Evolutionary conservation across 2,113 vertebrate genomes (phyloP).

Genomic region (Dromiciops gliroides): DNA sequence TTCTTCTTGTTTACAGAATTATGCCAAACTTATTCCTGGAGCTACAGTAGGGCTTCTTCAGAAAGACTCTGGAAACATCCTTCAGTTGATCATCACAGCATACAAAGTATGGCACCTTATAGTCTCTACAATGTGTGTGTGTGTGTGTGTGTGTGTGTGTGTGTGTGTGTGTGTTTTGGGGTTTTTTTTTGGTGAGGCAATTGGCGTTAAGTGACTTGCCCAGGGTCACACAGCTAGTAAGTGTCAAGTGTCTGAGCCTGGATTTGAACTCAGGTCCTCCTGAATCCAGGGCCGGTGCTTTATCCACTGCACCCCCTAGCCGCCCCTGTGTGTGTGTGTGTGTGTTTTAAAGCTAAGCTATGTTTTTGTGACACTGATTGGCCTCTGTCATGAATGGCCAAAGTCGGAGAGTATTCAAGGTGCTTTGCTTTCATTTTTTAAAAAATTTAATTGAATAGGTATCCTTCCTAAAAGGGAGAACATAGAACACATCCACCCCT

Average conservation of each 20-base stretch:
- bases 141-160: neutral
- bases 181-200: no score
- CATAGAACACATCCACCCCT: neutral
- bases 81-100: slow-evolving; percentile 94
- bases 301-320: no score
- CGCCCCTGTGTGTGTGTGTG: no score
- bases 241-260: no score
- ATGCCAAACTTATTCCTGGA: slow-evolving; percentile 96
- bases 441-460: slow-evolving; percentile 11
- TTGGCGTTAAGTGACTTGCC: no score
- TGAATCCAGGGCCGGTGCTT: no score
- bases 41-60: slow-evolving; percentile 93
- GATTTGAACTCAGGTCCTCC: no score
- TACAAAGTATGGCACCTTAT: slow-evolving; percentile 90
- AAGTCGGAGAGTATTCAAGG: neutral
- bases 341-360: slow-evolving; percentile 6
- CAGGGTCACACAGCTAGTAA: no score
- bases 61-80: slow-evolving; percentile 93
- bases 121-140: neutral
- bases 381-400: slow-evolving; percentile 3
- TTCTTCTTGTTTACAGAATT: slow-evolving; percentile 87
- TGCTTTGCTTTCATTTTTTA: neutral
- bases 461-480: slow-evolving; percentile 34
- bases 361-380: slow-evolving; percentile 32
- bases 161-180: neutral